These are phyloP conservation scores for Meandrina meandrites DNA, from an alignment of 92 coral and sea anemone genomes.

Conservation along the genomic window DNA sequence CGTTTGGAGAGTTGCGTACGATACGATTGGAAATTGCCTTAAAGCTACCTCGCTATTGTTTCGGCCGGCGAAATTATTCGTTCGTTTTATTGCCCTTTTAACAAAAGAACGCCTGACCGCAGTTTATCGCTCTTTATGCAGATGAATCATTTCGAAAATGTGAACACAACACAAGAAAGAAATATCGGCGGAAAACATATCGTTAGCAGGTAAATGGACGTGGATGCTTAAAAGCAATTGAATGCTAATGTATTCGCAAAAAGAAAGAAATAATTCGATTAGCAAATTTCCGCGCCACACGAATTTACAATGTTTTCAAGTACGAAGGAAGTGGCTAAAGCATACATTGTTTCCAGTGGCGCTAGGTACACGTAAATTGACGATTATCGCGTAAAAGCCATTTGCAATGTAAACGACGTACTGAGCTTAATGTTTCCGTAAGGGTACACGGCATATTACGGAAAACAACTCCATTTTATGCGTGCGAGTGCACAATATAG, in stretches of 20 bases:
- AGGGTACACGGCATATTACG: neutral
- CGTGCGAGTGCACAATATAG: neutral
- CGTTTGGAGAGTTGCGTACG: neutral
- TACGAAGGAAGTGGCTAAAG: neutral
- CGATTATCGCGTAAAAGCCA: neutral
- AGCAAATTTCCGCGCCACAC: neutral
- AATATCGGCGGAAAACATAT: neutral
- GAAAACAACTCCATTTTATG: neutral
- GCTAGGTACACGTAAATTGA: neutral
- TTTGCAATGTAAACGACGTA: constrained; percentile 2
- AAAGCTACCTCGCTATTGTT: neutral
- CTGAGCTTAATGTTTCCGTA: neutral
- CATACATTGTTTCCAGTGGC: neutral
- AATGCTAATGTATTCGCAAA: neutral
- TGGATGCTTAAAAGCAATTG: neutral
- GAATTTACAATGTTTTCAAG: neutral
- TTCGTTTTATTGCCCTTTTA: neutral
- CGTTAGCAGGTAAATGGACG: neutral
- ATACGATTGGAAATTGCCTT: neutral
- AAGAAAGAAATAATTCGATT: too few relatives aligned
- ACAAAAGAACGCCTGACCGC: too few relatives aligned
- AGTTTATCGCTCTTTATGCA: neutral
- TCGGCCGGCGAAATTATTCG: neutral
- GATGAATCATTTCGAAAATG: neutral
- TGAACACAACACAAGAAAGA: neutral